phyloP scores from a whole-genome alignment of 2,113 vertebrate genomes.

The Neogale vison region DNA sequence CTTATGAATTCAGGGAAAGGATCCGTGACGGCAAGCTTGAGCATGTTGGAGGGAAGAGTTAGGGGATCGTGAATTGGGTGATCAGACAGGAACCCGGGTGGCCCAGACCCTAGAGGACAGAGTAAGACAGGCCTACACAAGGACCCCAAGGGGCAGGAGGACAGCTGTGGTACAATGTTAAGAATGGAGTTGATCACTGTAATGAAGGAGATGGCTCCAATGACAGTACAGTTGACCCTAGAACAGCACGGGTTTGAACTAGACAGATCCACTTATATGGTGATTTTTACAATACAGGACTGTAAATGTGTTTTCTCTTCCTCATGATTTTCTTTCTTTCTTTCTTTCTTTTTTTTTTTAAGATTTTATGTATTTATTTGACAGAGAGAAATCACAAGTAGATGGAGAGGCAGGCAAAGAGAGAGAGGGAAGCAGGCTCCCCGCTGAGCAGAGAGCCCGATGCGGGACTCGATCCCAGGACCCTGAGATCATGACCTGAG shows the following conservation, averaged over 20 bases:
- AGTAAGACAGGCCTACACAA: not conserved
- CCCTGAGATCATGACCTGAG: no score
- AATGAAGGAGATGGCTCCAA: not conserved
- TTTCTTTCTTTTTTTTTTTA: no score
- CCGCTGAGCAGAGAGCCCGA: no score
- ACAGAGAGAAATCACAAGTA: no score
- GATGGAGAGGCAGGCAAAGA: no score
- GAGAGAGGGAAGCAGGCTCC: no score
- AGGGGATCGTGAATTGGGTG: not conserved
- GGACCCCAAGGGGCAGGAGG: not conserved
- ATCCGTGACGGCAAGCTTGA: not conserved
- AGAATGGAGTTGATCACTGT: not conserved
- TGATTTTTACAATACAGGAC: not conserved
- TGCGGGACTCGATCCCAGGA: no score
- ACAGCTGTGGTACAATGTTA: not conserved
- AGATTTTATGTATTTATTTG: no score
- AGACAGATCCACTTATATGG: not conserved
- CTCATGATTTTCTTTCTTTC: not conserved
- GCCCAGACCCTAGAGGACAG: not conserved
- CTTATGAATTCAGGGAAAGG: constrained; percentile 1
- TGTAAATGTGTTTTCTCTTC: not conserved
- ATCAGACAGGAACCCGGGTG: not conserved
- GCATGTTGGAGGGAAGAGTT: not conserved
- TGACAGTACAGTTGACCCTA: not conserved
- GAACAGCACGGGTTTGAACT: not conserved